A percentile compares a stretch with the other conserved stretches of the same genome.
phyloP scores from a whole-genome alignment of 2,113 vertebrate species.

The Sitta europaea region DNA sequence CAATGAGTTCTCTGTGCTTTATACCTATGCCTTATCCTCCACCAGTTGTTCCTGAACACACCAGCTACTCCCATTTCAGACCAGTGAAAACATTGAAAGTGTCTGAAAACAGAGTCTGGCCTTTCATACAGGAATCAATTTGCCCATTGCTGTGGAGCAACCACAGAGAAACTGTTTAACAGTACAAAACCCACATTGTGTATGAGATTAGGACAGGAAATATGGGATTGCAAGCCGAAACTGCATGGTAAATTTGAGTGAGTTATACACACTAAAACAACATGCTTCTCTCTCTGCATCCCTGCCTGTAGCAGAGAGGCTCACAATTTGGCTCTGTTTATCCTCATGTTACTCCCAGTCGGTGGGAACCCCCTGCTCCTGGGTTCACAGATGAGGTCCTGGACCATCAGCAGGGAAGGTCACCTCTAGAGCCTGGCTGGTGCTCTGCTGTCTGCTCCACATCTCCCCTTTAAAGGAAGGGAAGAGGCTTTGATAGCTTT shows the following conservation, averaged over 20 bases:
- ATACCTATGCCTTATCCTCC: background rate
- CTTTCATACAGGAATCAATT: background rate
- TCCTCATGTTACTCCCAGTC: constrained; percentile 3
- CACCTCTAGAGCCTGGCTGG: background rate
- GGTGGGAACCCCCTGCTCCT: background rate
- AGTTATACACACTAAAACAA: constrained; percentile 29
- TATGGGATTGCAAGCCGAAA: constrained; percentile 41
- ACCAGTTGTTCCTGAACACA: background rate
- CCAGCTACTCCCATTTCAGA: background rate
- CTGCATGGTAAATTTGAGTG: constrained; percentile 44
- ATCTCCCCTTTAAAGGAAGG: background rate
- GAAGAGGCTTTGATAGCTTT: background rate
- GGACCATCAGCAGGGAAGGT: background rate
- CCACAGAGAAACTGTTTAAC: background rate
- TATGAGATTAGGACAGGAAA: constrained; percentile 54
- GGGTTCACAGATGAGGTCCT: background rate
- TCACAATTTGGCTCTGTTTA: background rate
- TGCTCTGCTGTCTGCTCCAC: background rate
- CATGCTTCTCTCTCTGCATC: background rate
- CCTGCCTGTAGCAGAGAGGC: background rate
- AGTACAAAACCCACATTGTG: constrained; percentile 47
- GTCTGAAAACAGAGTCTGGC: background rate
- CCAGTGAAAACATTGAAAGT: background rate
- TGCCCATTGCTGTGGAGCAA: background rate
- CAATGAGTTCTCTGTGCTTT: background rate